Percentiles rank a stretch among this genome's conserved stretches.
phyloP scores from a whole-genome alignment of 2,797 vertebrate species.

The Semotilus atromaculatus region DNA sequence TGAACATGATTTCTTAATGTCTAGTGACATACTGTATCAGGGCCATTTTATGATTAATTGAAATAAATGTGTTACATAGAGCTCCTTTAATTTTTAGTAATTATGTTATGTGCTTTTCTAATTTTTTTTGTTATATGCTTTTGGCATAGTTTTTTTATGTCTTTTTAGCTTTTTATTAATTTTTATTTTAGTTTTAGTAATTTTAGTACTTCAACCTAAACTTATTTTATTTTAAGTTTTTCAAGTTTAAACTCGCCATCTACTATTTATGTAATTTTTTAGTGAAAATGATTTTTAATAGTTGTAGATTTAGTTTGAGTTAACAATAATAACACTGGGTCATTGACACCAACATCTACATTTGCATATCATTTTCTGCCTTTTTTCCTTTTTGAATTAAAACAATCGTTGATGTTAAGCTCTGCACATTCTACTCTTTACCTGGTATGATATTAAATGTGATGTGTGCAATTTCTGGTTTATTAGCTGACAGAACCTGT shows the following conservation, averaged over 20 bases:
- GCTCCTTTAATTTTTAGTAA: neutral
- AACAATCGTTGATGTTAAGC: neutral
- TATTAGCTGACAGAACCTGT: slow-evolving; percentile 86
- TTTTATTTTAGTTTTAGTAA: neutral
- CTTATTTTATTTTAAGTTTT: neutral
- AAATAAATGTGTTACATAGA: too few species aligned
- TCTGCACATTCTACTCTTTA: neutral
- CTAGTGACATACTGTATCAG: too few species aligned
- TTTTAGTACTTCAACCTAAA: neutral
- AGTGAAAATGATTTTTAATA: neutral
- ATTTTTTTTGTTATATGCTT: neutral
- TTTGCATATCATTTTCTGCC: neutral
- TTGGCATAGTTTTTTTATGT: neutral
- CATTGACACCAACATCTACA: neutral
- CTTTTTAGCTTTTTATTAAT: neutral
- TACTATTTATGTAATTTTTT: neutral
- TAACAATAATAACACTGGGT: neutral
- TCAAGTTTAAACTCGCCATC: neutral
- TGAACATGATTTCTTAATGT: too few species aligned
- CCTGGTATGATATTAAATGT: neutral
- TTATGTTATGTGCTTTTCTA: neutral
- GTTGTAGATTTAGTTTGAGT: neutral
- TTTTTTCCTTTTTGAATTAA: neutral
- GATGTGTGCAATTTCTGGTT: neutral
- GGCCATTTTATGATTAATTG: too few species aligned